Evolutionary conservation across 1,140 invertebrate genomes (phyloP).

Genomic region (Hermetia illucens): DNA sequence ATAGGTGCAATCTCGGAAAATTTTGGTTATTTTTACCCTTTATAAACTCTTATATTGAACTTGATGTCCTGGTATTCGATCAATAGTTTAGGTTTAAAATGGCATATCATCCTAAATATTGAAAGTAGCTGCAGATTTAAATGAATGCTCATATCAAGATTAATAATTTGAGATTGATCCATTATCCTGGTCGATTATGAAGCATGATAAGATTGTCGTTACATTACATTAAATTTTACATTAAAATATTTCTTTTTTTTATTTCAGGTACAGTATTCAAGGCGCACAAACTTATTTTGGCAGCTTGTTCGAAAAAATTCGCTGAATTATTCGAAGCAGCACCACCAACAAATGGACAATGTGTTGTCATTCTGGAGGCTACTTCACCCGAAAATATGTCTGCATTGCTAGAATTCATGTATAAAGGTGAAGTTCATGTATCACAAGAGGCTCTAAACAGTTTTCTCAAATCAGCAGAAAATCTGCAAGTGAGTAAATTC

Average conservation of each 20-base stretch:
- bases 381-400: conserved; percentile 78
- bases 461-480: conserved; percentile 80
- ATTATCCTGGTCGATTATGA: too few relatives aligned
- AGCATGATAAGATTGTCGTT: neutral
- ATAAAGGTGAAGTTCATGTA: conserved; percentile 82
- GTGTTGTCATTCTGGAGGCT: conserved; percentile 76
- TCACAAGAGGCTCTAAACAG: conserved; percentile 77
- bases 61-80: too few relatives aligned
- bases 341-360: conserved; percentile 59
- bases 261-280: conserved; percentile 74
- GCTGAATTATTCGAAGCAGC: conserved; percentile 82
- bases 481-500: conserved; percentile 54
- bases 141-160: too few relatives aligned
- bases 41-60: too few relatives aligned
- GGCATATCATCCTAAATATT: too few relatives aligned
- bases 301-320: conserved; percentile 87
- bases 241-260: conserved; percentile 10
- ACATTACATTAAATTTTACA: neutral
- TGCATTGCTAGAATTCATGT: conserved; percentile 83
- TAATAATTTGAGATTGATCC: too few relatives aligned
- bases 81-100: too few relatives aligned
- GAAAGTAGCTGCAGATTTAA: too few relatives aligned
- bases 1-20: too few relatives aligned
- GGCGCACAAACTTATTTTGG: conserved; percentile 80
- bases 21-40: too few relatives aligned